A percentile compares a stretch with the other conserved stretches of the same genome.
Evolutionary conservation across 2,888 invertebrate species (phyloP).

Genomic region (Arge pagana): DNA sequence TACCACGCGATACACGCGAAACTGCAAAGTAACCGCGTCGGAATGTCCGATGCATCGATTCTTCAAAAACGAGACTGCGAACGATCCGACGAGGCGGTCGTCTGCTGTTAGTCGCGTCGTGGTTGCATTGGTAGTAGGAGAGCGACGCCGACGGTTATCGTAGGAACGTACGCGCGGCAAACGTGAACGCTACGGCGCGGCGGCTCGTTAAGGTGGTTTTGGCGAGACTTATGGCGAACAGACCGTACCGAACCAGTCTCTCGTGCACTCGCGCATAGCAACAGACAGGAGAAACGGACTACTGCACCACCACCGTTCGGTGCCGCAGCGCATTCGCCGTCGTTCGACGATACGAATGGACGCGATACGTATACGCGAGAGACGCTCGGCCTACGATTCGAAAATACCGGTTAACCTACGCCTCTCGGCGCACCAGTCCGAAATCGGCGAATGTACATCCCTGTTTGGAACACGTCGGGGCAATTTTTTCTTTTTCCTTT

Average conservation of each 20-base stretch:
- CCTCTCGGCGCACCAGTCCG: too few relatives aligned
- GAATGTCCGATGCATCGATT: too few relatives aligned
- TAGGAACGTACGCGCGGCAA: neutral
- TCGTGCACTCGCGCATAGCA: constrained; percentile 50
- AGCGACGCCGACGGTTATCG: too few relatives aligned
- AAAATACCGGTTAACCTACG: constrained; percentile 21
- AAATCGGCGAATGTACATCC: too few relatives aligned
- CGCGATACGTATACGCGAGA: constrained; percentile 1
- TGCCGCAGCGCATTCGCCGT: constrained; percentile 30
- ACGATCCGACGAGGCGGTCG: too few relatives aligned
- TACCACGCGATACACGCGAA: too few relatives aligned
- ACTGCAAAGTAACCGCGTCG: too few relatives aligned
- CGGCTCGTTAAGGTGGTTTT: constrained; percentile 28
- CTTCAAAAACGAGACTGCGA: too few relatives aligned
- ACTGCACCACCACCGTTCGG: constrained; percentile 22
- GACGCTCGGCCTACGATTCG: constrained; percentile 14
- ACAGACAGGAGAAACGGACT: constrained; percentile 44
- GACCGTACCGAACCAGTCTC: constrained; percentile 47
- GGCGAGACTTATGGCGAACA: constrained; percentile 38
- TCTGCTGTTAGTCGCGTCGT: too few relatives aligned
- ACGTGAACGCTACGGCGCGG: neutral
- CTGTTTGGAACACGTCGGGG: too few relatives aligned
- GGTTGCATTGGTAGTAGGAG: too few relatives aligned
- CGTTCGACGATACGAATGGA: constrained; percentile 34
- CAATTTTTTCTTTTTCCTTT: too few relatives aligned